phyloP scores from a whole-genome alignment of 2,888 invertebrate genomes.

The Perizoma affinitatum region DNA sequence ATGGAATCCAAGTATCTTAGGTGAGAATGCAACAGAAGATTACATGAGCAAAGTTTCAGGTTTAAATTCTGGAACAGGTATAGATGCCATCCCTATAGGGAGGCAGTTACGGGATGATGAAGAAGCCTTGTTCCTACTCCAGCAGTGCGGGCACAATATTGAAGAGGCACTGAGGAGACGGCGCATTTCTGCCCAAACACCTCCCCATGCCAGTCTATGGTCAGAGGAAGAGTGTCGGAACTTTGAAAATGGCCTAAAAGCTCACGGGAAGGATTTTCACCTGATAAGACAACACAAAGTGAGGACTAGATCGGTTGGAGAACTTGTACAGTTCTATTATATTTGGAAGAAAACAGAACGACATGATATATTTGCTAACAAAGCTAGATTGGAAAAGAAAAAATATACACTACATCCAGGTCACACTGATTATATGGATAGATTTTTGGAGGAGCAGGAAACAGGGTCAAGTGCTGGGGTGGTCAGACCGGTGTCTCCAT shows the following conservation, averaged over 20 bases:
- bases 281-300: slow-evolving; percentile 97
- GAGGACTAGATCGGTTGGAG: slow-evolving; percentile 96
- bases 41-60: slow-evolving; percentile 88
- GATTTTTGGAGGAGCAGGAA: slow-evolving; percentile 94
- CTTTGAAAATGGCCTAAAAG: slow-evolving; percentile 97
- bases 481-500: slow-evolving; percentile 83
- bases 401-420: slow-evolving; percentile 96
- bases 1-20: slow-evolving; percentile 94
- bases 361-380: slow-evolving; percentile 96
- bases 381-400: slow-evolving; percentile 94
- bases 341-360: slow-evolving; percentile 99
- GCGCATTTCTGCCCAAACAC: slow-evolving; percentile 88
- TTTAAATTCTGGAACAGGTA: slow-evolving; percentile 72
- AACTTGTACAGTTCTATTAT: slow-evolving; percentile 97
- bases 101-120: slow-evolving; percentile 93
- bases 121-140: slow-evolving; percentile 94
- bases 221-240: slow-evolving; percentile 98
- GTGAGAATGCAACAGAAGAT: slow-evolving; percentile 89
- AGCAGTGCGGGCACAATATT: slow-evolving; percentile 97
- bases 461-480: slow-evolving; percentile 86
- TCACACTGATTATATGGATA: slow-evolving; percentile 96
- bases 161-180: slow-evolving; percentile 95
- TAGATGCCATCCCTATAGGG: slow-evolving; percentile 87
- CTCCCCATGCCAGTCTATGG: slow-evolving; percentile 93
- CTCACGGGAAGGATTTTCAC: slow-evolving; percentile 98